A percentile compares a stretch with the other conserved stretches of the same genome.
phyloP scores from a whole-genome alignment of 2,113 vertebrate species.

The Butorides virescens region DNA sequence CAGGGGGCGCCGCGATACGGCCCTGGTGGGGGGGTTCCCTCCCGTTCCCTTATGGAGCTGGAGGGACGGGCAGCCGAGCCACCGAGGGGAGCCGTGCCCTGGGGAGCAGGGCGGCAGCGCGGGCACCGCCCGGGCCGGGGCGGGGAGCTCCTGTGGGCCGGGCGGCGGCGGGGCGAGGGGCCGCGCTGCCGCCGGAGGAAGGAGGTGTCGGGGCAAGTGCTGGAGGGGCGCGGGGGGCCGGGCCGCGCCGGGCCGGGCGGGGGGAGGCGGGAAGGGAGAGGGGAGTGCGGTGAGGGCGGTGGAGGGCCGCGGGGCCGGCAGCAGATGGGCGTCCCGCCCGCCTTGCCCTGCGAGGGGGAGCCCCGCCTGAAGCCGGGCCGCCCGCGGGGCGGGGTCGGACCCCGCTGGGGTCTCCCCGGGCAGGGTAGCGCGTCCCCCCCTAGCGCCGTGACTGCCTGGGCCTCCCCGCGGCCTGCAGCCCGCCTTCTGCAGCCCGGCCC shows the following conservation, averaged over 20 bases:
- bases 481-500: too few species aligned
- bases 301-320: neutral
- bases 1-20: rapidly evolving
- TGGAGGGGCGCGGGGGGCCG: neutral
- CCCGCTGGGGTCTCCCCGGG: rapidly evolving
- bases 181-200: neutral
- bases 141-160: too few species aligned
- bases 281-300: too few species aligned
- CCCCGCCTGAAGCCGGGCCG: neutral
- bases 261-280: neutral
- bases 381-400: rapidly evolving
- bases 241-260: too few species aligned
- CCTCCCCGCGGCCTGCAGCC: rapidly evolving
- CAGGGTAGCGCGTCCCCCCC: rapidly evolving
- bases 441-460: neutral
- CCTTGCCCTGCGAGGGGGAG: too few species aligned
- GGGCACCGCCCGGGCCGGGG: neutral
- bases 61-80: rapidly evolving
- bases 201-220: neutral
- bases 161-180: too few species aligned
- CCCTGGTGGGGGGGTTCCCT: neutral
- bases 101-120: neutral
- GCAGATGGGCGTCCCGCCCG: too few species aligned
- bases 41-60: neutral
- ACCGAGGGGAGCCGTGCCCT: rapidly evolving